These are phyloP conservation scores for Pseudomyrmex dendroicus DNA, from an alignment of 1,140 invertebrate genomes.

Conservation along the genomic window DNA sequence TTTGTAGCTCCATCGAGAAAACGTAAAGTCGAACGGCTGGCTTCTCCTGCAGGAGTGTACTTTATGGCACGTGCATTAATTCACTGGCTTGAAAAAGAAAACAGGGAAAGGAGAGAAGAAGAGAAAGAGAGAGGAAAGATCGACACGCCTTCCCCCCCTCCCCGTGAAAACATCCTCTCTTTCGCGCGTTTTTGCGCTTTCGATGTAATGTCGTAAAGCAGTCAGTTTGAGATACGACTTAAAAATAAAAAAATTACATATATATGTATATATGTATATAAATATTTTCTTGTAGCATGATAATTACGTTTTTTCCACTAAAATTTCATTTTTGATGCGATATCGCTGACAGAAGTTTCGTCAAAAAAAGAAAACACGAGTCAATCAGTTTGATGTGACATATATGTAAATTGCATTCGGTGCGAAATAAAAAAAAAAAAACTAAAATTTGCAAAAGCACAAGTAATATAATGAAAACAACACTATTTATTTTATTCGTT, in stretches of 20 bases:
- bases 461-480: not conserved
- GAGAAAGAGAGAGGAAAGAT: not conserved
- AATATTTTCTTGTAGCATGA: not conserved
- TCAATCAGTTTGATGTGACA: no score
- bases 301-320: not conserved
- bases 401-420: no score
- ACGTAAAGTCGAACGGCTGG: constrained; percentile 61
- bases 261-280: not conserved
- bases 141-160: not conserved
- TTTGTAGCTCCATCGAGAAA: constrained; percentile 64
- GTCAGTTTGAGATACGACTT: not conserved
- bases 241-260: not conserved
- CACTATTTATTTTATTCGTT: no score
- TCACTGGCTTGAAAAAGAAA: constrained; percentile 61
- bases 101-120: constrained; percentile 24
- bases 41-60: constrained; percentile 57
- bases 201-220: constrained; percentile 31
- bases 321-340: not conserved
- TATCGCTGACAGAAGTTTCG: not conserved
- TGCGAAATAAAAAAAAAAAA: no score
- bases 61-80: constrained; percentile 65
- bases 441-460: constrained; percentile 4
- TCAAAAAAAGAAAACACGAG: not conserved
- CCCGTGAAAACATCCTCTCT: not conserved
- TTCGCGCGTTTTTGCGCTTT: constrained; percentile 13